Base-by-base conservation (phyloP, 2,888 invertebrate genomes). In the Pecten maximus region DNA sequence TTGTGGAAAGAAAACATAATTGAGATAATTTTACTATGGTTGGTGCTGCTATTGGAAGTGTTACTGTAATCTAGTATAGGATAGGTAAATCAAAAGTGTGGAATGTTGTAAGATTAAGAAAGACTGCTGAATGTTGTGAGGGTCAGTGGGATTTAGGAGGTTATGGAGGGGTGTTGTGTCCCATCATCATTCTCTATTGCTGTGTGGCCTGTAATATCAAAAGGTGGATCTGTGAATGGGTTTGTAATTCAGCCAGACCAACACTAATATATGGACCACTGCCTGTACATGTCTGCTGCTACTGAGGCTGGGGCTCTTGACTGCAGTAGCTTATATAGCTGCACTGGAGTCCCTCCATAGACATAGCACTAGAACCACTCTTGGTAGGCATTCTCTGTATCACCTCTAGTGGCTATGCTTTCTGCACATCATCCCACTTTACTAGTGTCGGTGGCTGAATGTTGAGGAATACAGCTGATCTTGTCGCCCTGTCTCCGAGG, bases 221-320 rank as follows among this genome's bases (percentile, higher is more conserved):
- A 10, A 8, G 28, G 74, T 74, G 35, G 74, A 74, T 35, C 74
- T 74, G 74, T 74, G 74, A 74, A 74, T 74, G 74, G 74, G 74
- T 74, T 74, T 74, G 74, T 74, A 74, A 74, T 74, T 74, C 74
- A 74, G 28, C 6, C 23, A 74, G 74, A 74, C 74, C 35, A 74
- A 74, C 74, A 28, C 74, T 74, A 35, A 74, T 74, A 23, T 74
- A 74, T 28, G 74, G 74, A 23, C 74, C 74, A 74, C 74, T 74
- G 74, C 6, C 28, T 28, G 74, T 74, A 35, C 23, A 12, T 19
- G 54, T 28, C 74, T 35, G 35, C 74, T 74, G 74, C 35, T 8
- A 10, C 74, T 28, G 74, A 74, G 19, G 74, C 74, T 74, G 74
- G 35, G 74, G 74, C 74, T 74, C 35, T 35, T 74, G 74, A 74